Percentiles rank a stretch among this genome's conserved stretches.
Evolutionary conservation across 2,888 invertebrate species (phyloP).

Genomic region (Pegoplata infirma): DNA sequence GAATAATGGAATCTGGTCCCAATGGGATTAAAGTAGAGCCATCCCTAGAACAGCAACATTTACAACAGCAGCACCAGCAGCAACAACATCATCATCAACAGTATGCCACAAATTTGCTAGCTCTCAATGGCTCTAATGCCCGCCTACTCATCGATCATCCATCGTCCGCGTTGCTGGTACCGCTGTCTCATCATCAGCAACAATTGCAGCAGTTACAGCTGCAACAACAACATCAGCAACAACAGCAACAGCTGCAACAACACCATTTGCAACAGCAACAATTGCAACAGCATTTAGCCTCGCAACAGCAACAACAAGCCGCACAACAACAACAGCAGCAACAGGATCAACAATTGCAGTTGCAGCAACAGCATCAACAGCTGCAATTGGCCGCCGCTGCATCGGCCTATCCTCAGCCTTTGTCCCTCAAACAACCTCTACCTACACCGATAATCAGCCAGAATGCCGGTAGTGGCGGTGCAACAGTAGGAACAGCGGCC

Average conservation of each 20-base stretch:
- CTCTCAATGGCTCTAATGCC: slow-evolving; percentile 76
- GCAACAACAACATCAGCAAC: slow-evolving; percentile 69
- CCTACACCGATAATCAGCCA: slow-evolving; percentile 65
- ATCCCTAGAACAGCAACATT: slow-evolving; percentile 74
- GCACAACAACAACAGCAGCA: slow-evolving; percentile 69
- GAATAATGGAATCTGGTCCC: slow-evolving; percentile 78
- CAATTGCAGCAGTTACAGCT: slow-evolving; percentile 70
- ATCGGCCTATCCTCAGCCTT: slow-evolving; percentile 70
- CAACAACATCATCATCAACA: slow-evolving; percentile 71
- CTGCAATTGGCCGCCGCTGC: slow-evolving; percentile 66
- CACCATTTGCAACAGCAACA: slow-evolving; percentile 66
- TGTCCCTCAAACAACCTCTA: slow-evolving; percentile 71
- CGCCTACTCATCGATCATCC: slow-evolving; percentile 76
- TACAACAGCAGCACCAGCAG: slow-evolving; percentile 63
- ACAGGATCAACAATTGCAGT: slow-evolving; percentile 64
- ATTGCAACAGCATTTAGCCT: slow-evolving; percentile 68
- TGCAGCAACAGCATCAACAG: slow-evolving; percentile 69
- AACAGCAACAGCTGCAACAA: slow-evolving; percentile 63
- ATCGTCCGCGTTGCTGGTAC: slow-evolving; percentile 75
- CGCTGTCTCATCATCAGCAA: slow-evolving; percentile 71
- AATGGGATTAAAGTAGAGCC: slow-evolving; percentile 78
- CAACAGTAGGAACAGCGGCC: not conserved
- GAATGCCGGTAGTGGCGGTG: slow-evolving; percentile 34
- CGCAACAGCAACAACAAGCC: slow-evolving; percentile 68
- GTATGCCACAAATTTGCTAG: slow-evolving; percentile 76